These are phyloP conservation scores for Eidolon dupreanum DNA, from an alignment of 2,797 vertebrate species.

Conservation along the genomic window DNA sequence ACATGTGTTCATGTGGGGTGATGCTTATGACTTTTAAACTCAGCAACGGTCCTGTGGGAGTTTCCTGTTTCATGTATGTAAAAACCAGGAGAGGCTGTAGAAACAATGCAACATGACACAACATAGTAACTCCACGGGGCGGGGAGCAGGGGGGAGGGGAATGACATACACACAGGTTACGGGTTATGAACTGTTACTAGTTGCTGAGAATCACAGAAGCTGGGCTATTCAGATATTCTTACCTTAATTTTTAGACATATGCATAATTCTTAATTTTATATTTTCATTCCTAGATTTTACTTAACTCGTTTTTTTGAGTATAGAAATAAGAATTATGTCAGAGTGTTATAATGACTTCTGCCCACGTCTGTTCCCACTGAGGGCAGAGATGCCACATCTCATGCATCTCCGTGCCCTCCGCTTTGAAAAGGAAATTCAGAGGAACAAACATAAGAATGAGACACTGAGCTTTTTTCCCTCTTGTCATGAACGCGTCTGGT, in stretches of 20 bases:
- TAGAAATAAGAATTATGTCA: neutral
- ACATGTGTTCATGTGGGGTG: too few species aligned
- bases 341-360: neutral
- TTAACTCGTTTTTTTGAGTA: neutral
- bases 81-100: neutral
- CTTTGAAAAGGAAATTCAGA: neutral
- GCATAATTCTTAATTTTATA: neutral
- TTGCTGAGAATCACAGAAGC: neutral
- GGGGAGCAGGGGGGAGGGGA: neutral
- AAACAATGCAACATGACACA: neutral
- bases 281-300: neutral
- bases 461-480: neutral
- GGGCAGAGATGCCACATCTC: neutral
- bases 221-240: neutral
- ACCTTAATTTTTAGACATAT: neutral
- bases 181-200: neutral
- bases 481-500: neutral
- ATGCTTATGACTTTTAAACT: neutral
- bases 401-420: neutral
- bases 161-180: rapidly evolving
- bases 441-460: neutral
- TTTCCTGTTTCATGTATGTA: neutral
- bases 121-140: neutral
- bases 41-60: neutral
- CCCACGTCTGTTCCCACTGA: neutral